Conservation (phyloP, 2,888 invertebrate species). For the Perdita meconis region DNA sequence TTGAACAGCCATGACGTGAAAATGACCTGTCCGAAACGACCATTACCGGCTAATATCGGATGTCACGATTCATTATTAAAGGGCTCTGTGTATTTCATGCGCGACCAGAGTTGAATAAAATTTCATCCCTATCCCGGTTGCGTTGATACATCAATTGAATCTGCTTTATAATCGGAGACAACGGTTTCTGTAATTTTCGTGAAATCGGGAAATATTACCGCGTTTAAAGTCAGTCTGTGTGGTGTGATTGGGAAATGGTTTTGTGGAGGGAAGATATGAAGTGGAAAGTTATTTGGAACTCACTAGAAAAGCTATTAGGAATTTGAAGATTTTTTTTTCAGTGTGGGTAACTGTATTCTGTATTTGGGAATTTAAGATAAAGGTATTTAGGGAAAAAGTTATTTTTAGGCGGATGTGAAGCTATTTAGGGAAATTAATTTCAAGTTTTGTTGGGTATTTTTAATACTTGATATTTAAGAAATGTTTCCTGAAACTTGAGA, state of each 20-base stretch:
- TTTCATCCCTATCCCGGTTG: conserved; percentile 16
- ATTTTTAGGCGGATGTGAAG: too few relatives aligned
- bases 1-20: neutral
- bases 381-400: too few relatives aligned
- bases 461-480: too few relatives aligned
- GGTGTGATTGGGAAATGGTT: neutral
- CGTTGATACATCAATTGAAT: conserved; percentile 29
- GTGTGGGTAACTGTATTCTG: too few relatives aligned
- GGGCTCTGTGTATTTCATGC: conserved; percentile 25
- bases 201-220: conserved; percentile 2
- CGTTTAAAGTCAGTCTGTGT: neutral
- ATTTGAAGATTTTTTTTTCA: too few relatives aligned
- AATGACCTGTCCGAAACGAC: conserved; percentile 33
- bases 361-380: too few relatives aligned
- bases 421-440: too few relatives aligned
- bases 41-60: conserved; percentile 28
- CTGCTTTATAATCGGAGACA: conserved; percentile 24
- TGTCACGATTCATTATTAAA: conserved; percentile 34
- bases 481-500: too few relatives aligned
- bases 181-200: conserved; percentile 22
- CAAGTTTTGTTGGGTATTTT: too few relatives aligned
- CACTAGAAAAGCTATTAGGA: too few relatives aligned
- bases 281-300: too few relatives aligned
- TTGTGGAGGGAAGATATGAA: neutral
- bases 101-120: conserved; percentile 36